Conservation (phyloP, 2,888 invertebrate species). For the Abrostola tripartita region DNA sequence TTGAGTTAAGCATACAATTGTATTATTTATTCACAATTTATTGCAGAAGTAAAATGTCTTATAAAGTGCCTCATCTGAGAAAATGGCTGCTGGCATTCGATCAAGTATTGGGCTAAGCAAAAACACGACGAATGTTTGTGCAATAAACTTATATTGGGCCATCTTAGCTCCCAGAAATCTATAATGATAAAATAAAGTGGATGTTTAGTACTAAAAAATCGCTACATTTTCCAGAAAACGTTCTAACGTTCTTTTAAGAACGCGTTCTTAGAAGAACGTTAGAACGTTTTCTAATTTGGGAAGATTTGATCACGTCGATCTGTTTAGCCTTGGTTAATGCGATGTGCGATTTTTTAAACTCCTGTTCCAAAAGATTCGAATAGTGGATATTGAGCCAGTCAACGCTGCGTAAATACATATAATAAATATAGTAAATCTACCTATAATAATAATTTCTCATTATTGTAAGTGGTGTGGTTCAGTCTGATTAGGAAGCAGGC, state of each 20-base stretch:
- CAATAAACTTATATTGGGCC: slow-evolving; percentile 50
- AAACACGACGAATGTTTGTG: slow-evolving; percentile 46
- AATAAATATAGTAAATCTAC: too few relatives aligned
- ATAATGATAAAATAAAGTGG: slow-evolving; percentile 21
- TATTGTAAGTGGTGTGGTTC: too few relatives aligned
- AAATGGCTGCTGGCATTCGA: slow-evolving; percentile 55
- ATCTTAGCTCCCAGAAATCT: slow-evolving; percentile 14
- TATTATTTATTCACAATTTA: slow-evolving; percentile 51
- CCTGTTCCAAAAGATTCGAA: too few relatives aligned
- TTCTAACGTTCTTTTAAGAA: background rate
- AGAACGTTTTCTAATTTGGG: too few relatives aligned
- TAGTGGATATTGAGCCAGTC: too few relatives aligned
- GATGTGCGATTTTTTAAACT: too few relatives aligned
- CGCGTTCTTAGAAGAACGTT: too few relatives aligned
- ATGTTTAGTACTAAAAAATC: background rate
- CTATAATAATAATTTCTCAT: too few relatives aligned
- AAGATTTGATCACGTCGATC: too few relatives aligned
- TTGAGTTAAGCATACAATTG: slow-evolving; percentile 9
- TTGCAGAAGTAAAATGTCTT: slow-evolving; percentile 42
- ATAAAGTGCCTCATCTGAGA: slow-evolving; percentile 35
- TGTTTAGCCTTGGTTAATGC: too few relatives aligned
- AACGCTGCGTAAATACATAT: too few relatives aligned
- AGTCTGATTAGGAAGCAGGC: too few relatives aligned
- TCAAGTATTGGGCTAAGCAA: slow-evolving; percentile 58
- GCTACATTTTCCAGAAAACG: background rate